These are phyloP conservation scores for Nothobranchius kuhntae DNA, from an alignment of 2,113 vertebrate genomes.

Conservation along the genomic window DNA sequence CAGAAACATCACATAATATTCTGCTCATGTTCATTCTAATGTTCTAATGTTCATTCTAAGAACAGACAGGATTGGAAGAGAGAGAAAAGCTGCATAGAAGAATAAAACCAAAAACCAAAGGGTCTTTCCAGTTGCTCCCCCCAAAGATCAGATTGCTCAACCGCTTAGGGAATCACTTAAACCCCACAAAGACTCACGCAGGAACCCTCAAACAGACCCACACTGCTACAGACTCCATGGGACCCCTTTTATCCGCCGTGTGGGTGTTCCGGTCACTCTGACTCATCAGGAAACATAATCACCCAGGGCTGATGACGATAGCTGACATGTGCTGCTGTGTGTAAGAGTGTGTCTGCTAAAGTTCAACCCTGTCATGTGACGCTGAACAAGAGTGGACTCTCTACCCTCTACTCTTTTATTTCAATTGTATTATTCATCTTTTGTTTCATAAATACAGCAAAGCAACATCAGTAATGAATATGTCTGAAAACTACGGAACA, in stretches of 20 bases:
- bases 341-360: conserved; percentile 29
- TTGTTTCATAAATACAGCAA: not conserved
- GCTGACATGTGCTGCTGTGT: conserved; percentile 44
- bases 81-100: not conserved
- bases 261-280: conserved; percentile 61
- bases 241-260: conserved; percentile 34
- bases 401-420: not conserved
- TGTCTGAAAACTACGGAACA: too few relatives aligned
- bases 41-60: not conserved
- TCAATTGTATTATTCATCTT: not conserved
- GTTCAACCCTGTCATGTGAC: conserved; percentile 11
- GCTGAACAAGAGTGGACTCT: conserved; percentile 19
- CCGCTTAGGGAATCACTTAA: conserved; percentile 44
- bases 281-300: conserved; percentile 56
- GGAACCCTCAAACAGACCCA: conserved; percentile 29
- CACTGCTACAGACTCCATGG: conserved; percentile 26
- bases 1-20: not conserved
- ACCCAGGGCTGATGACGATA: conserved; percentile 42
- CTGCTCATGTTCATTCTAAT: not conserved
- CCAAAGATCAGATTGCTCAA: conserved; percentile 52
- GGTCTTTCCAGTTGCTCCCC: conserved; percentile 5
- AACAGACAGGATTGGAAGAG: not conserved
- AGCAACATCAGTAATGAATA: too few relatives aligned
- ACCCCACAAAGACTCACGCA: conserved; percentile 34
- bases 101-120: conserved; percentile 1